Base-by-base conservation (phyloP, 2,888 invertebrate genomes). In the Perithous albicinctus region DNA sequence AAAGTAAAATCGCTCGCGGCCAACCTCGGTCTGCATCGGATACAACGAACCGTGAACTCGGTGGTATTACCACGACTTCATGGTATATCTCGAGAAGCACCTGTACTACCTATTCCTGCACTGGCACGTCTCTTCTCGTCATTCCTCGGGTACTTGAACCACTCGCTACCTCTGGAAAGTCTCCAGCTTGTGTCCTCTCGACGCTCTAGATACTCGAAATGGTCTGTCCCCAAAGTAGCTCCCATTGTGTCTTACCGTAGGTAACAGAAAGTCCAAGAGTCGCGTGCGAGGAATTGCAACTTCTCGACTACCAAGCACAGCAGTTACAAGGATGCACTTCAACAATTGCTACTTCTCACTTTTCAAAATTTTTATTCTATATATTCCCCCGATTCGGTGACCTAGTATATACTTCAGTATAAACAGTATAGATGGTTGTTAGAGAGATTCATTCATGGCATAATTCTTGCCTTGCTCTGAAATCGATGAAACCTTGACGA, bases 1-100 rank as follows among this genome's bases (percentile, higher is more conserved):
- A 63, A 66, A 78, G 74, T 41, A n/a, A 20, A 69, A 73, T 82
- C 67, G 73, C 70, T 82, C 66, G 35, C 48, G 61, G 61, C 66
- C 23, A 75, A n/a, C 63, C 35, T 26, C 32, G 8, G 70, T 46
- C 73, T 70, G 63, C 46, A 70, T 78, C 54, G 78, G 70, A 46
- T 78, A 70, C 76, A 67, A 80, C 48, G 38, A 73, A 77, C 63
- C 77, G 43, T 75, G 43, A 69, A 77, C 66, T 56, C 67, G 59
- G n/a, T n/a, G n/a, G n/a, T n/a, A n/a, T n/a, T n/a, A n/a, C n/a
- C n/a, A n/a, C n/a, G n/a, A n/a, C n/a, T n/a, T n/a, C n/a, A n/a
- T 23, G 20, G 38, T 26, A 48, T 35, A 18, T 75, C 56, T 59
- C 38, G 29, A n/a, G n/a, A 38, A 12, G 20, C 29, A 23, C 32